These are phyloP conservation scores for Kuschelorhynchus macadamiae DNA, from an alignment of 2,888 invertebrate genomes.

Conservation along the genomic window DNA sequence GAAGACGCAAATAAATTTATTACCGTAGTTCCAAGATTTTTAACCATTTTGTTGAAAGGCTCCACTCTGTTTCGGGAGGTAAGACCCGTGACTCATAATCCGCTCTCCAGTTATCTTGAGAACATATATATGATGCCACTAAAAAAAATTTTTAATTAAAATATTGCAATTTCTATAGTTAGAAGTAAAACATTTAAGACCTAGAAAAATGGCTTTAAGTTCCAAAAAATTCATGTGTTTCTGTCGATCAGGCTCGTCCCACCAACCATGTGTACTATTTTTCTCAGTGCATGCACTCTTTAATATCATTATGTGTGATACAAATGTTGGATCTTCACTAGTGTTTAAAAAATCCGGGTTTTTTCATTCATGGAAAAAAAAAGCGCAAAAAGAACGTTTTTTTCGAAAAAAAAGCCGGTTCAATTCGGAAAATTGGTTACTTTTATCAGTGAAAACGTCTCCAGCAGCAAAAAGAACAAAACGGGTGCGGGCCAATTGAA, in stretches of 20 bases:
- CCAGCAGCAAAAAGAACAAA: too few species aligned
- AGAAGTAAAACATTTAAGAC: slow-evolving; percentile 7
- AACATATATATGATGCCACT: not conserved
- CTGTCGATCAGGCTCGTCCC: not conserved
- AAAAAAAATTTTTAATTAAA: not conserved
- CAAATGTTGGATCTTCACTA: too few species aligned
- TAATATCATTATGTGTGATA: too few species aligned
- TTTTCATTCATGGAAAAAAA: too few species aligned
- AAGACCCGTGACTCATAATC: not conserved
- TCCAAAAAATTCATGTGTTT: slow-evolving; percentile 7
- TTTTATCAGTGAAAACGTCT: too few species aligned
- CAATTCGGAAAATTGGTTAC: too few species aligned
- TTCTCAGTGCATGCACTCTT: not conserved
- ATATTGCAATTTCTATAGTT: not conserved
- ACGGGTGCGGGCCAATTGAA: too few species aligned
- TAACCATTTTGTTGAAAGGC: not conserved
- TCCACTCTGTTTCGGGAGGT: not conserved
- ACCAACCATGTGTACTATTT: not conserved
- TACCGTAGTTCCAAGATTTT: not conserved
- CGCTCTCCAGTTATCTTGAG: not conserved
- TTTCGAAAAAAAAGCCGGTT: too few species aligned
- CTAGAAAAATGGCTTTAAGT: slow-evolving; percentile 4
- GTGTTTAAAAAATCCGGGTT: too few species aligned
- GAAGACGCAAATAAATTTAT: not conserved
- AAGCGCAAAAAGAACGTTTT: too few species aligned